phyloP scores from a whole-genome alignment of 2,888 invertebrate genomes.

The Agrotis puta region DNA sequence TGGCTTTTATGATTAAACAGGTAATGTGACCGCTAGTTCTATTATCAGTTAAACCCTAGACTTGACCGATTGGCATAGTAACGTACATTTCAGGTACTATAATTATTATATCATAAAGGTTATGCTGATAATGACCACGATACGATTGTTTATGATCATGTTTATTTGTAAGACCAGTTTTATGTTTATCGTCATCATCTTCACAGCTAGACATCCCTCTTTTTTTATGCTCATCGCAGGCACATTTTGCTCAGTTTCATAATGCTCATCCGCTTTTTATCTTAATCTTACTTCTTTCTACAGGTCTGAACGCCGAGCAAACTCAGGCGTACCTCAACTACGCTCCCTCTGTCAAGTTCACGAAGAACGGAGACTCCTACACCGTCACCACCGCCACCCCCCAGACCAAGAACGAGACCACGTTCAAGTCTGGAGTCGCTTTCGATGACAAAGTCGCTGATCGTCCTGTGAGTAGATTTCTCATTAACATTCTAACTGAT shows the following conservation, averaged over 20 bases:
- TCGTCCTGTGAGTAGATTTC: constrained; percentile 29
- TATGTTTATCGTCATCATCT: too few species aligned
- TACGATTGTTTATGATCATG: not conserved
- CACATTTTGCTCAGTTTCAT: too few species aligned
- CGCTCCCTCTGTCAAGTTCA: constrained; percentile 63
- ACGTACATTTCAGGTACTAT: not conserved
- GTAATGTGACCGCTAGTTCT: not conserved
- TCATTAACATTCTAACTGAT: not conserved
- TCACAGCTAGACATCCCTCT: too few species aligned
- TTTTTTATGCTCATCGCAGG: too few species aligned
- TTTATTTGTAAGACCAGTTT: too few species aligned
- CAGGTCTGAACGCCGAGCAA: constrained; percentile 67
- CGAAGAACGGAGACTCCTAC: constrained; percentile 70
- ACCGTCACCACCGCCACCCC: constrained; percentile 50
- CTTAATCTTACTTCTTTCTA: not conserved
- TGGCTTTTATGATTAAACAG: constrained; percentile 24
- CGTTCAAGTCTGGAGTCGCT: constrained; percentile 71
- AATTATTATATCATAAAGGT: not conserved
- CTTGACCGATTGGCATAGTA: constrained; percentile 34
- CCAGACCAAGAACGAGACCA: constrained; percentile 52
- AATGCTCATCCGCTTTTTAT: not conserved
- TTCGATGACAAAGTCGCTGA: constrained; percentile 64
- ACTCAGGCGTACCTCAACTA: constrained; percentile 52
- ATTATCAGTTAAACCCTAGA: constrained; percentile 29
- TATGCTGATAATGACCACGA: not conserved